These are phyloP conservation scores for Pantherophis alleghaniensis DNA, from an alignment of 2,797 vertebrate species.

Conservation along the genomic window DNA sequence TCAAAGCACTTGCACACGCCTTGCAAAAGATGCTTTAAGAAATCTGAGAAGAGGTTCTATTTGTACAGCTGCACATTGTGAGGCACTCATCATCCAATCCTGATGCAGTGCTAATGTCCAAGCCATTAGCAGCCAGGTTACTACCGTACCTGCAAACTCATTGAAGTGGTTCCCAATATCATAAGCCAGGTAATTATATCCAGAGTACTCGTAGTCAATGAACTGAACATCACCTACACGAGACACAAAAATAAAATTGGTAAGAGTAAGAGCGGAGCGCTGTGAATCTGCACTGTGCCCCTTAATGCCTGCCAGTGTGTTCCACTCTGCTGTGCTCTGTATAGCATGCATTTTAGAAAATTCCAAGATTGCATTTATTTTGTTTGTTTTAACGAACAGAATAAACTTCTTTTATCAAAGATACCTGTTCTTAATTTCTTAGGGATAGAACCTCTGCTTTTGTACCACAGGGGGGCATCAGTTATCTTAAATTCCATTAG, in stretches of 20 bases:
- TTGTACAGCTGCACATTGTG: background rate
- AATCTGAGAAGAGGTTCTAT: background rate
- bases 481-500: conserved; percentile 44
- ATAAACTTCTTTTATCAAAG: conserved; percentile 27
- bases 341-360: conserved; percentile 59
- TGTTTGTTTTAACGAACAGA: background rate
- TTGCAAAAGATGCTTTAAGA: background rate
- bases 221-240: conserved; percentile 91
- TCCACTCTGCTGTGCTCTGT: conserved; percentile 43
- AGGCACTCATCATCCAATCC: background rate
- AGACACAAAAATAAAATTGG: conserved; percentile 72
- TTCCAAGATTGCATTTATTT: conserved; percentile 58
- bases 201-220: conserved; percentile 99
- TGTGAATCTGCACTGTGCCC: conserved; percentile 51
- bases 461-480: conserved; percentile 69
- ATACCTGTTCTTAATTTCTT: background rate
- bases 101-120: background rate
- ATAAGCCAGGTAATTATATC: conserved; percentile 98
- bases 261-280: conserved; percentile 55
- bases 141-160: conserved; percentile 91
- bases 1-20: background rate
- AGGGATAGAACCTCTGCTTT: conserved; percentile 49
- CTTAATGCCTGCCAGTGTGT: conserved; percentile 39
- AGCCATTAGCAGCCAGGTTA: background rate
- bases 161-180: conserved; percentile 99